phyloP scores from a whole-genome alignment of 37 sponge, comb jelly and placozoan species.

The Dysidea cf. avara region DNA sequence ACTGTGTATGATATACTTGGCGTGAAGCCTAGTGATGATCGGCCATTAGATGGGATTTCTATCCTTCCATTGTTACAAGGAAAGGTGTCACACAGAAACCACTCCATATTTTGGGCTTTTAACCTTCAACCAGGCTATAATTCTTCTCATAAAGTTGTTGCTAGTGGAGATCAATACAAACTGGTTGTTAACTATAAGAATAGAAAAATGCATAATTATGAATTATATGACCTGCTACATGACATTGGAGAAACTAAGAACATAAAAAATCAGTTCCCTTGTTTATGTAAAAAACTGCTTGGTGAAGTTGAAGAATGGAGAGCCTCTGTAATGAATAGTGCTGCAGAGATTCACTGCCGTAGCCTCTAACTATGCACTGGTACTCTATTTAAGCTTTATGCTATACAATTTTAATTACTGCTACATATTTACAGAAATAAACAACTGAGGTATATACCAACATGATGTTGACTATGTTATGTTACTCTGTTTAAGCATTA shows the following conservation, averaged over 20 bases:
- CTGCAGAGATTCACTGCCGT: no score
- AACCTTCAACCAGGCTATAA: no score
- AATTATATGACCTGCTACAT: conserved; percentile 18
- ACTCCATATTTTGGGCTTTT: conserved; percentile 34
- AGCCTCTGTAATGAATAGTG: conserved; percentile 43
- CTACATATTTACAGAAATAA: no score
- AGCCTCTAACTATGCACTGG: no score
- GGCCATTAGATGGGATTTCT: no score
- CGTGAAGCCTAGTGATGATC: neutral
- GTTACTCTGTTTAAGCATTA: no score
- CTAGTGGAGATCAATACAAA: no score
- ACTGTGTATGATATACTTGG: conserved; percentile 40
- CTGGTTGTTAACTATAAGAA: conserved; percentile 25
- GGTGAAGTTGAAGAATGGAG: conserved; percentile 33
- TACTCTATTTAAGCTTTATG: no score
- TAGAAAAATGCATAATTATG: neutral
- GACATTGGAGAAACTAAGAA: conserved; percentile 28
- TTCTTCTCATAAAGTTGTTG: no score
- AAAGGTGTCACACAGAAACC: neutral
- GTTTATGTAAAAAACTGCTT: neutral
- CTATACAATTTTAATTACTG: no score
- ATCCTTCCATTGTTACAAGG: conserved; percentile 1
- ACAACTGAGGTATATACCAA: no score
- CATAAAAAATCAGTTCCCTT: neutral
- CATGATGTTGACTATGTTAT: no score